phyloP scores from a whole-genome alignment of 2,113 vertebrate species.

The Lepus europaeus region DNA sequence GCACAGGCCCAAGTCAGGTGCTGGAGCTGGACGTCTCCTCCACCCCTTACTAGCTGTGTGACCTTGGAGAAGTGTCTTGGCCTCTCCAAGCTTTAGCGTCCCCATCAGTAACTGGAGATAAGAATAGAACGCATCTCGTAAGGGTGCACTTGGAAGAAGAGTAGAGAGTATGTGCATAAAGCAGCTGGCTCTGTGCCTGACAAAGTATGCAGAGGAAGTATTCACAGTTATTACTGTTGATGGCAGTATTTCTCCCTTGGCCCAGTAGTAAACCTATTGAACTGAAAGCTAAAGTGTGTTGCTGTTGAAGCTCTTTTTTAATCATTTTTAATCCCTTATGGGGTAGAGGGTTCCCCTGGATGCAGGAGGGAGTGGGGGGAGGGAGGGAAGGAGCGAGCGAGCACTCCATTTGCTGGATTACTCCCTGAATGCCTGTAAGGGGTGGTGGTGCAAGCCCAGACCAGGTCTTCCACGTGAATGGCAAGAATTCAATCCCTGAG shows the following conservation, averaged over 20 bases:
- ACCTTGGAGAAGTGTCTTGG: background rate
- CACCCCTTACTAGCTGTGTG: background rate
- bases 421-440: no score
- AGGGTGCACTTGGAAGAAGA: background rate
- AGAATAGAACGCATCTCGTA: background rate
- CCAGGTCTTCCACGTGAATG: no score
- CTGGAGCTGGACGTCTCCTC: background rate
- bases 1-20: background rate
- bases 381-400: no score
- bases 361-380: background rate
- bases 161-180: background rate
- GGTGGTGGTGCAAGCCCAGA: no score
- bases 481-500: no score
- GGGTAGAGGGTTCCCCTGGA: background rate
- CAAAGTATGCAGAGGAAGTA: background rate
- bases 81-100: background rate
- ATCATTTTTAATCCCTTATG: background rate
- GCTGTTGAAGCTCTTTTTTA: background rate
- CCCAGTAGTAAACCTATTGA: conserved; percentile 6
- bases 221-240: background rate
- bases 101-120: background rate
- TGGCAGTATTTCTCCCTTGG: background rate
- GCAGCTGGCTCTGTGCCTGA: background rate
- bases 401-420: no score
- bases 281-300: background rate